Evolutionary conservation across 2,797 vertebrate genomes (phyloP).

Genomic region (Phylloscopus collybita): DNA sequence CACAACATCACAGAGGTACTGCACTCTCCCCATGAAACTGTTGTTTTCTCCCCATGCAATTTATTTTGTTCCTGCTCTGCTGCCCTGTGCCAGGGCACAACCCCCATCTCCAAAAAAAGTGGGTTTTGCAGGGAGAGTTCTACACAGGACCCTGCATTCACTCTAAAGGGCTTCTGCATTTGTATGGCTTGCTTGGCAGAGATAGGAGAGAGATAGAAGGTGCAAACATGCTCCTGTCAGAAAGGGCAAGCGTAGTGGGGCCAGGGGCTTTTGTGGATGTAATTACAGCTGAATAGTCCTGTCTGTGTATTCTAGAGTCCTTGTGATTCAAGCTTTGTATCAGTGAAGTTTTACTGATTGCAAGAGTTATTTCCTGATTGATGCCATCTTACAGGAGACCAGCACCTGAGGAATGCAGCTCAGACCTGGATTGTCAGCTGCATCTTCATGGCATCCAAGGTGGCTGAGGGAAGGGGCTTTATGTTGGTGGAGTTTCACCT

Average conservation of each 20-base stretch:
- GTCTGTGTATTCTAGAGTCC: not conserved
- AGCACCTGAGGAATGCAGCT: not conserved
- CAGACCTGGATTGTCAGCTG: not conserved
- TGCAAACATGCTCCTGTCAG: not conserved
- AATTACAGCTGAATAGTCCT: not conserved
- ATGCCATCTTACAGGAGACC: not conserved
- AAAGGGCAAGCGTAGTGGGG: not conserved
- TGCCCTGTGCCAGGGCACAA: not conserved
- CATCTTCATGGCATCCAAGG: not conserved
- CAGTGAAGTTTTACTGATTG: not conserved
- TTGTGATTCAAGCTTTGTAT: not conserved
- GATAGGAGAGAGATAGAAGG: not conserved
- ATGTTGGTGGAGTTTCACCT: not conserved
- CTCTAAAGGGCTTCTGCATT: not conserved
- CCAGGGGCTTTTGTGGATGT: not conserved
- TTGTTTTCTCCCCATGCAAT: not conserved
- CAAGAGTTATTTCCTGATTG: not conserved
- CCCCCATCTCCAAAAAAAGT: too few species aligned
- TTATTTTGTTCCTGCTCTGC: not conserved
- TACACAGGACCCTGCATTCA: not conserved
- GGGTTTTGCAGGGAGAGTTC: not conserved
- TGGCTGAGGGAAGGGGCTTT: not conserved
- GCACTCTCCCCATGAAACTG: fast-evolving
- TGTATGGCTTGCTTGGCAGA: not conserved
- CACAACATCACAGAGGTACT: not conserved